Conservation (phyloP, 2,797 vertebrate genomes). For the Galago senegalensis region DNA sequence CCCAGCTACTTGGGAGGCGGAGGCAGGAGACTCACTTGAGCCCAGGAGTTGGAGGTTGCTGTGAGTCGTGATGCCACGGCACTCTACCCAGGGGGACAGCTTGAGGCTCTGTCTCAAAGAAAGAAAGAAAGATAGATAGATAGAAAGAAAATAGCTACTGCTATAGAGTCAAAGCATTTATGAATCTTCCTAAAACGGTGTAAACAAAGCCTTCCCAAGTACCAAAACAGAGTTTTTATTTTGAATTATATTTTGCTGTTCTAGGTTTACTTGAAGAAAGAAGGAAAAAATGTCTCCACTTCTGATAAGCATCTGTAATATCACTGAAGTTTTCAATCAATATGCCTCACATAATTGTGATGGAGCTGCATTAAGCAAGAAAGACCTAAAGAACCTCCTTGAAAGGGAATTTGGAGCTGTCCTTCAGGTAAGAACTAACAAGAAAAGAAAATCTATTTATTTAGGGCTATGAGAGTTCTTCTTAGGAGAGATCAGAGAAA, state of each 20-base stretch:
- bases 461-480: conserved; percentile 10
- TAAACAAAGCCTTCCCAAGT: not conserved
- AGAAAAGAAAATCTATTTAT: conserved; percentile 19
- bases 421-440: conserved; percentile 90
- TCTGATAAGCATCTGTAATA: conserved; percentile 87
- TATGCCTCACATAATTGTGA: conserved; percentile 88
- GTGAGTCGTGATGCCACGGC: too few species aligned
- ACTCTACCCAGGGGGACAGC: too few species aligned
- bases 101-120: too few species aligned
- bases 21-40: too few species aligned
- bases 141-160: not conserved
- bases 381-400: conserved; percentile 92
- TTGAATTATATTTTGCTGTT: conserved; percentile 51
- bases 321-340: conserved; percentile 92
- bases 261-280: conserved; percentile 84
- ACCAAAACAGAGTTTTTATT: conserved; percentile 52
- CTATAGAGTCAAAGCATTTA: conserved; percentile 49
- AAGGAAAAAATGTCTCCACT: conserved; percentile 87
- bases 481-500: not conserved
- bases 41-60: too few species aligned
- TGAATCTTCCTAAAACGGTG: conserved; percentile 3
- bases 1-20: too few species aligned
- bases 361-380: conserved; percentile 88
- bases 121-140: too few species aligned
- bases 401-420: conserved; percentile 92